Conservation (phyloP, 2,888 invertebrate species). For the Syrista parreyssii region DNA sequence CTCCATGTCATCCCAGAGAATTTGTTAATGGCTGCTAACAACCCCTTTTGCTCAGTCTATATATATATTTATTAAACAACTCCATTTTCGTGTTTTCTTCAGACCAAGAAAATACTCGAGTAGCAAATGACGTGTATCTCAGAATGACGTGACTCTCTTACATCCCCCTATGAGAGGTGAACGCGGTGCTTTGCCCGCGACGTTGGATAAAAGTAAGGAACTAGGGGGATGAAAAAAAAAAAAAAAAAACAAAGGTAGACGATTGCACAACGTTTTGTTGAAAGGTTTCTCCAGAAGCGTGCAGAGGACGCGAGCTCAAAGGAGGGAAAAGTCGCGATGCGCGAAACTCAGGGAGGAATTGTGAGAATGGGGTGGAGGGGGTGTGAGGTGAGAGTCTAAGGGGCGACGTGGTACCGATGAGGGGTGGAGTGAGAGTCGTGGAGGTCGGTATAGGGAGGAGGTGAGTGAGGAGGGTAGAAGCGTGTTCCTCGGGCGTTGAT, state of each 20-base stretch:
- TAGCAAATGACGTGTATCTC: too few relatives aligned
- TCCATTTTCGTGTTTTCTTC: too few relatives aligned
- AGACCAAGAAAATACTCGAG: too few relatives aligned
- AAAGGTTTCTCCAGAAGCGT: slow-evolving; percentile 32
- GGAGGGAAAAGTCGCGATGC: slow-evolving; percentile 8
- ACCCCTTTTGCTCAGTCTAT: too few relatives aligned
- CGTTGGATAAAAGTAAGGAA: not conserved
- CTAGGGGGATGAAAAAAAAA: slow-evolving; percentile 5
- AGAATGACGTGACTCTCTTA: too few relatives aligned
- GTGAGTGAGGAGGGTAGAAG: slow-evolving; percentile 36
- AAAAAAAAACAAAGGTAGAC: slow-evolving; percentile 33
- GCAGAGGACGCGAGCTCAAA: not conserved
- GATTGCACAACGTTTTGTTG: slow-evolving; percentile 47
- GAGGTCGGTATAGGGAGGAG: slow-evolving; percentile 14
- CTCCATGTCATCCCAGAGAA: too few relatives aligned
- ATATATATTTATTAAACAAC: too few relatives aligned
- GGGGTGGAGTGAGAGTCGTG: slow-evolving; percentile 26
- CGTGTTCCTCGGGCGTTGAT: slow-evolving; percentile 58
- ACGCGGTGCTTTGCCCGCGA: too few relatives aligned
- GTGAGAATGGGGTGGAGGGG: slow-evolving; percentile 20
- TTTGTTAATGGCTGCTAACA: too few relatives aligned
- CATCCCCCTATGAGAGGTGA: too few relatives aligned
- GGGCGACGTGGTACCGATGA: slow-evolving; percentile 22
- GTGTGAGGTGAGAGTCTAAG: slow-evolving; percentile 28
- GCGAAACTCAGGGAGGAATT: not conserved